phyloP scores from a whole-genome alignment of 2,797 vertebrate species.

The Acanthornis magna region DNA sequence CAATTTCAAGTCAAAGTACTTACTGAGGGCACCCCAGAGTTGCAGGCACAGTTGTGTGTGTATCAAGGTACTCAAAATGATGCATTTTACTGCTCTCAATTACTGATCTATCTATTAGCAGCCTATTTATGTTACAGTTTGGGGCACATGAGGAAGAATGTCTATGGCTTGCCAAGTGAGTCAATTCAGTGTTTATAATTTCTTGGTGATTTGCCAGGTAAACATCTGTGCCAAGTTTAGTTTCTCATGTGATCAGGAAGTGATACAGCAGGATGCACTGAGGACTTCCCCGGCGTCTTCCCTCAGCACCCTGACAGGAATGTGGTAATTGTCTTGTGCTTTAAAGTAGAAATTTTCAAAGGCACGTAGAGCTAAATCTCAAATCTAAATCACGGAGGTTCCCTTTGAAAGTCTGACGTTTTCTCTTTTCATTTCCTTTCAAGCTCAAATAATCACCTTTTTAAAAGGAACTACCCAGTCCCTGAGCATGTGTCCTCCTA shows the following conservation, averaged over 20 bases:
- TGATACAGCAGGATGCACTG: neutral
- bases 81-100: neutral
- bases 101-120: neutral
- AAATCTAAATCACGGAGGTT: neutral
- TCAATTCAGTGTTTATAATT: neutral
- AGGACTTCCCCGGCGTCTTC: neutral
- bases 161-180: conserved; percentile 14
- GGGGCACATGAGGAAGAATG: neutral
- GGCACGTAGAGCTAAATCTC: neutral
- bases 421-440: neutral
- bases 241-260: conserved; percentile 13
- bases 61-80: neutral
- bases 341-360: neutral
- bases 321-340: neutral
- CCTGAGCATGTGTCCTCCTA: neutral
- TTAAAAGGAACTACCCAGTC: neutral
- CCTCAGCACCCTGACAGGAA: neutral
- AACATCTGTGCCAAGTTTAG: neutral
- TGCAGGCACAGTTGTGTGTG: rapidly evolving
- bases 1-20: neutral
- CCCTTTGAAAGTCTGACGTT: neutral
- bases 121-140: neutral
- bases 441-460: neutral
- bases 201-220: conserved; percentile 8
- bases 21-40: neutral